Evolutionary conservation across 1,140 invertebrate species (phyloP), one percentile per base, ranked within the genome.

Genomic region (Drosophila rhopaloa): DNA sequence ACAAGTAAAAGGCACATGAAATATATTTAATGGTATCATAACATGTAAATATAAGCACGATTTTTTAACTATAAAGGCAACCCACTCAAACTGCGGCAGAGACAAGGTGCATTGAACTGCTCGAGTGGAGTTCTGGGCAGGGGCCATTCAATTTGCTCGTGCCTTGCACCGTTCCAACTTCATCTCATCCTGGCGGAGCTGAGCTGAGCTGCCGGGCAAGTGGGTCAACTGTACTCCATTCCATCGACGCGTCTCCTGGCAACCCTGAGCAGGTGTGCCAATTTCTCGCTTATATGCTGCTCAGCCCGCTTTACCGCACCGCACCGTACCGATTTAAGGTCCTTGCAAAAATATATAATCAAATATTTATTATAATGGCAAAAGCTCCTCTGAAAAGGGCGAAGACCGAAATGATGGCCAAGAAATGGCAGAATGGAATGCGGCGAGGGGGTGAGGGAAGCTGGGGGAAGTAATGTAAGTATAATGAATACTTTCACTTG

Each of bases 281-380:
- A 79, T 68, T 73, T 68, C 59, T 58, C 38, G 44, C 68, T 76
- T 76, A 58, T 24, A 50, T 46, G 35, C 70, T 60, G 66, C 68
- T 71, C 74, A 48, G 37, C 41, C 48, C 58, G 32, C 38, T 41
- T 66, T 68, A 66, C 61, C 48, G 46, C 60, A 65, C 57, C 37
- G 13, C 46, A 40, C 59, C 60, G 48, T n/a, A n/a, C 32, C 70
- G 70, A 53, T 77, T 79, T 88, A 82, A 81, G 74, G 79, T 59
- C 65, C 50, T 48, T 38, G 55, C 73, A 70, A 81, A 72, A 81
- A 75, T 89, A 83, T 84, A 71, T 89, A 84, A 88, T 88, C 60
- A 88, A 88, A 88, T 89, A 88, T 88, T 88, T 89, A 88, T 85
- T 74, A 70, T 86, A 75, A 81, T 77, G 73, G 59, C 71, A 72